Percentiles rank a stretch among this genome's conserved stretches.
phyloP scores from a whole-genome alignment of 2,888 invertebrate genomes.

The Eueremaeus valkanovi region DNA sequence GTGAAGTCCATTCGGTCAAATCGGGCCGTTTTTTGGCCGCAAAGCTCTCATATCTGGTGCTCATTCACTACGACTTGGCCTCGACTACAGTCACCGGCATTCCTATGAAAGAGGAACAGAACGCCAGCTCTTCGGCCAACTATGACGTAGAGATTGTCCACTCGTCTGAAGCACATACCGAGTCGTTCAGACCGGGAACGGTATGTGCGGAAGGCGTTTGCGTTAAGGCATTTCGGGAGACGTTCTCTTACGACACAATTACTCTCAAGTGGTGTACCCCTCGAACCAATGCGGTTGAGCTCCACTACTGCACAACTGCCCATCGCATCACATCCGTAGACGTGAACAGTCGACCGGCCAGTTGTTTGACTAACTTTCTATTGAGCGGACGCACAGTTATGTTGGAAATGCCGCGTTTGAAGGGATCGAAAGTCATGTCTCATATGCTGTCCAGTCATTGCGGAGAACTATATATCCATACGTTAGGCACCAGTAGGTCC shows the following conservation, averaged over 20 bases:
- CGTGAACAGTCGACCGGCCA: slow-evolving; percentile 92
- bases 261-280: slow-evolving; percentile 97
- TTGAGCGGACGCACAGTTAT: slow-evolving; percentile 64
- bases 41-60: slow-evolving; percentile 53
- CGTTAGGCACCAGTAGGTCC: slow-evolving; percentile 74
- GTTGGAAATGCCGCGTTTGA: slow-evolving; percentile 76
- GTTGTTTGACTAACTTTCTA: slow-evolving; percentile 95
- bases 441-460: slow-evolving; percentile 91
- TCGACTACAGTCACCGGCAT: slow-evolving; percentile 97
- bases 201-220: slow-evolving; percentile 53
- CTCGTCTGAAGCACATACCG: slow-evolving; percentile 75
- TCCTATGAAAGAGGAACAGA: slow-evolving; percentile 99
- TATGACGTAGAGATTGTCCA: slow-evolving; percentile 98
- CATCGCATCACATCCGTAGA: slow-evolving; percentile 91
- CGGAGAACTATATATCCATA: slow-evolving; percentile 92
- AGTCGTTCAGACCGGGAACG: slow-evolving; percentile 61
- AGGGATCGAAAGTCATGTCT: slow-evolving; percentile 71
- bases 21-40: slow-evolving; percentile 48
- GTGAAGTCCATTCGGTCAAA: slow-evolving; percentile 47
- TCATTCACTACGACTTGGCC: slow-evolving; percentile 78
- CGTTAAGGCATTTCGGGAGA: slow-evolving; percentile 66
- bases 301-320: slow-evolving; percentile 76
- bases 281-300: slow-evolving; percentile 61
- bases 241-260: slow-evolving; percentile 69
- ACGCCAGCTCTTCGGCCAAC: slow-evolving; percentile 94